Evolutionary conservation across 2,888 invertebrate genomes (phyloP).

Genomic region (Watsonalla cultraria): DNA sequence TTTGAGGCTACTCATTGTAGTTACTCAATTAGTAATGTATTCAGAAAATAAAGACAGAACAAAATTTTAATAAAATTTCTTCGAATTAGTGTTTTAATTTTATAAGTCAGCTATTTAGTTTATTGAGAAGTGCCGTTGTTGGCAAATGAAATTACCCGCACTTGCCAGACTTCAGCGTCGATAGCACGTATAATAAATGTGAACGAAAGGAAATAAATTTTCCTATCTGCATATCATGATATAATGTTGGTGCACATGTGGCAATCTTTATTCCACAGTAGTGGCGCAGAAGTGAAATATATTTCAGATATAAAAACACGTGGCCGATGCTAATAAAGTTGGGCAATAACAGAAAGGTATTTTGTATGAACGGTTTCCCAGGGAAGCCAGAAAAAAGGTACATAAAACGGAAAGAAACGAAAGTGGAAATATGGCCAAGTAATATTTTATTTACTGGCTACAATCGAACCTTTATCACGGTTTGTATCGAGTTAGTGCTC

Average conservation of each 20-base stretch:
- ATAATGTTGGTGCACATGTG: slow-evolving; percentile 55
- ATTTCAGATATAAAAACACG: slow-evolving; percentile 72
- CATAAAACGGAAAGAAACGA: slow-evolving; percentile 72
- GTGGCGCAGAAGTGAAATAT: slow-evolving; percentile 64
- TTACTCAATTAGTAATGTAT: too few relatives aligned
- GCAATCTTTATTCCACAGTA: slow-evolving; percentile 61
- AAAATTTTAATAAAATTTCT: too few relatives aligned
- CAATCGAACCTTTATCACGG: slow-evolving; percentile 76
- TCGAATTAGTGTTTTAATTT: too few relatives aligned
- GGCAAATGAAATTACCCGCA: slow-evolving; percentile 39
- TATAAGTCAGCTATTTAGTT: not conserved
- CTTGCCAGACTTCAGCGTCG: slow-evolving; percentile 34
- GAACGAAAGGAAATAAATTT: slow-evolving; percentile 50
- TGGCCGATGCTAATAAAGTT: slow-evolving; percentile 75
- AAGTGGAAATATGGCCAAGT: slow-evolving; percentile 75
- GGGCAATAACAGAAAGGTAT: slow-evolving; percentile 74
- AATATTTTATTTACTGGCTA: slow-evolving; percentile 79
- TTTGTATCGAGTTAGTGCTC: slow-evolving; percentile 68
- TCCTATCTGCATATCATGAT: slow-evolving; percentile 46
- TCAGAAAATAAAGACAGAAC: too few relatives aligned
- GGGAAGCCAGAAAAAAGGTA: slow-evolving; percentile 68
- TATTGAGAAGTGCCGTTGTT: slow-evolving; percentile 33
- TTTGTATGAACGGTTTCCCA: slow-evolving; percentile 73
- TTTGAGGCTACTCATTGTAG: slow-evolving; percentile 35
- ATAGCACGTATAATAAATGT: slow-evolving; percentile 45